Evolutionary conservation across 2,888 invertebrate species (phyloP), one percentile per base, ranked within the genome.

Genomic region (Chamaedrilus cognettii): DNA sequence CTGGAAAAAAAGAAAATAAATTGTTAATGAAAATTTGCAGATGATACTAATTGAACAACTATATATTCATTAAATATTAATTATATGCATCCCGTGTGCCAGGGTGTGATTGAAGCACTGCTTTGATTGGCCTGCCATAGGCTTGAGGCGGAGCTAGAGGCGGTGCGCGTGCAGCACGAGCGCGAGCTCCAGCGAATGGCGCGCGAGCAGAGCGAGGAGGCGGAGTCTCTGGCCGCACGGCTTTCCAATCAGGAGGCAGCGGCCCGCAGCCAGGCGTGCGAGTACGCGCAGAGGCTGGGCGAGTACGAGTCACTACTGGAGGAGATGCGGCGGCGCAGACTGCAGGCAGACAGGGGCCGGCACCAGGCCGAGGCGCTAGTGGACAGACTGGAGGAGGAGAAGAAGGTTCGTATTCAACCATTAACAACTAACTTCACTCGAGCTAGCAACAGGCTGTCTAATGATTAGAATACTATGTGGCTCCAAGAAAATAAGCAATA

Each of bases 331-430:
- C 31, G 61, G 33, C 34, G 67, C 66, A 33, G 67, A 35, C 59
- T 60, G 50, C 50, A 67, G 62, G 64, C 67, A 7, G 68, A 65
- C n/a, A 57, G 74, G 61, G 75, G 76, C 23, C 62, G 72, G 35
- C 73, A 74, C 49, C 77, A 79, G 58, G 79, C 79, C 2, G 77
- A 79, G 57, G 76, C 77, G 50, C 70, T 73, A 5, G 78, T 80
- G 15, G 67, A 74, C 26, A 75, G 77, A 68, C 72, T 80, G 65
- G 77, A 79, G 72, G 77, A 75, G 73, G 77, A 80, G 71, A 81
- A 80, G 75, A 77, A 76, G 78, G 80, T 77, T n/a, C n/a, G n/a
- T n/a, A n/a, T n/a, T n/a, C n/a, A n/a, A n/a, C n/a, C n/a, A n/a
- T n/a, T n/a, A 19, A 26, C 5, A 55, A 15, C 4, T 55, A 11